phyloP scores from a whole-genome alignment of 2,797 vertebrate genomes.

The Scleropages formosus region DNA sequence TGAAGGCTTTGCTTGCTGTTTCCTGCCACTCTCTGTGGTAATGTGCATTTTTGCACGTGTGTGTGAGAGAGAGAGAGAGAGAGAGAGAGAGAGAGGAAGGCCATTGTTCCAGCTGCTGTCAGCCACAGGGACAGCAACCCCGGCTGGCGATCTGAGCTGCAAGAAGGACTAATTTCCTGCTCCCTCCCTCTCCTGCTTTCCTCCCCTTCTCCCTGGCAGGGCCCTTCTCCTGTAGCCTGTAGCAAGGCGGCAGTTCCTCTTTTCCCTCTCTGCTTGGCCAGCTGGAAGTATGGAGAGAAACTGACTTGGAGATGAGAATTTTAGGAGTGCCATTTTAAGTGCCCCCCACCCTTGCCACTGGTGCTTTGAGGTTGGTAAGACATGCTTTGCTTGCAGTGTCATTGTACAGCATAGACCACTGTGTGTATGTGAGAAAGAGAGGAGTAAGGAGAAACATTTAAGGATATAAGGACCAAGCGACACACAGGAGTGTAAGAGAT shows the following conservation, averaged over 20 bases:
- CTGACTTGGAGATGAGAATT: slow-evolving; percentile 9
- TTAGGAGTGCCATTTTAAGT: slow-evolving; percentile 26
- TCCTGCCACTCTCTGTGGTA: slow-evolving; percentile 28
- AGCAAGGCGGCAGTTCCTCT: neutral
- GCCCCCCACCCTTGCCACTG: neutral
- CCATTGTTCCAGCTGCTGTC: slow-evolving; percentile 24
- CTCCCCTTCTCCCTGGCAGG: neutral
- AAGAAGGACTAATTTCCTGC: slow-evolving; percentile 38
- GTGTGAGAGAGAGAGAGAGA: neutral
- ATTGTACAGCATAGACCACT: too few species aligned
- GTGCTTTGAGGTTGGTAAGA: too few species aligned
- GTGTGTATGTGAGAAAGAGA: neutral
- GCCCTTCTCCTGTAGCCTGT: neutral
- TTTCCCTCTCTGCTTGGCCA: neutral
- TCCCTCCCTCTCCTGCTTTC: neutral
- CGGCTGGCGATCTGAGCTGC: slow-evolving; percentile 28
- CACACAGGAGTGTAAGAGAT: neutral
- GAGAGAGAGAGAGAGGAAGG: slow-evolving; percentile 20
- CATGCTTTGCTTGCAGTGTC: neutral
- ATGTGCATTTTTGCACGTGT: slow-evolving; percentile 24
- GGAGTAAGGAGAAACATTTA: neutral
- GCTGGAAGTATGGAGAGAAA: neutral
- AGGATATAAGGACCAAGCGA: neutral
- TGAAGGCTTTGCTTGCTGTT: neutral
- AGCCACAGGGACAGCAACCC: slow-evolving; percentile 13